These are phyloP conservation scores for Tortricodes alternella DNA, from an alignment of 2,888 invertebrate species.

Conservation along the genomic window DNA sequence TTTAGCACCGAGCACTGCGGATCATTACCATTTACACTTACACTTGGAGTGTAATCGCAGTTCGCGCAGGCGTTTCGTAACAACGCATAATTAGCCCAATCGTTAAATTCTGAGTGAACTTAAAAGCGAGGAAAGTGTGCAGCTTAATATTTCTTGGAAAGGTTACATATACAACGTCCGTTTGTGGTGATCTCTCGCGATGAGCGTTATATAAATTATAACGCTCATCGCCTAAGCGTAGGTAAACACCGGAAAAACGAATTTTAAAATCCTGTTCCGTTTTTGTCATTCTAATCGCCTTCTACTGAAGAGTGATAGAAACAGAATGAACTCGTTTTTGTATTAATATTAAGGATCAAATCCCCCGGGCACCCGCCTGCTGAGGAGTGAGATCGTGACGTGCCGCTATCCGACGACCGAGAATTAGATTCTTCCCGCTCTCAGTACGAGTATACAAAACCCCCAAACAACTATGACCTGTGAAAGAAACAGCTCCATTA, in stretches of 20 bases:
- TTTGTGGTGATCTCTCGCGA: conserved; percentile 10
- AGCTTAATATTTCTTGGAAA: conserved; percentile 3
- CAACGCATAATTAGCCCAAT: not conserved
- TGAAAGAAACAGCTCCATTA: not conserved
- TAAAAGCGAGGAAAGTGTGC: not conserved
- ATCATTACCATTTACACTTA: conserved; percentile 13
- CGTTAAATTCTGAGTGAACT: not conserved
- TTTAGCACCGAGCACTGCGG: conserved; percentile 1
- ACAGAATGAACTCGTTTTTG: not conserved
- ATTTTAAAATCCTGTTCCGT: not conserved
- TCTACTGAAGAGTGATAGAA: not conserved
- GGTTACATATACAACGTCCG: conserved; percentile 3
- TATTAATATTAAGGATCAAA: not conserved
- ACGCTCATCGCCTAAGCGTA: conserved; percentile 8
- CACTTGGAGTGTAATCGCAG: not conserved
- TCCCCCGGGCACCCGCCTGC: too few relatives aligned
- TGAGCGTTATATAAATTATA: conserved; percentile 21
- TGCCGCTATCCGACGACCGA: conserved; percentile 20
- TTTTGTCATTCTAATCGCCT: not conserved
- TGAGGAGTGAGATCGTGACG: conserved; percentile 25
- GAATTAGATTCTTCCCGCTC: conserved; percentile 19
- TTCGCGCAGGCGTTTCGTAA: not conserved
- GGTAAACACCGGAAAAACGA: not conserved
- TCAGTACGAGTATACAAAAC: conserved; percentile 5
- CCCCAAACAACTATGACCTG: conserved; percentile 1